phyloP scores from a whole-genome alignment of 2,113 vertebrate genomes.

The Caloenas nicobarica region DNA sequence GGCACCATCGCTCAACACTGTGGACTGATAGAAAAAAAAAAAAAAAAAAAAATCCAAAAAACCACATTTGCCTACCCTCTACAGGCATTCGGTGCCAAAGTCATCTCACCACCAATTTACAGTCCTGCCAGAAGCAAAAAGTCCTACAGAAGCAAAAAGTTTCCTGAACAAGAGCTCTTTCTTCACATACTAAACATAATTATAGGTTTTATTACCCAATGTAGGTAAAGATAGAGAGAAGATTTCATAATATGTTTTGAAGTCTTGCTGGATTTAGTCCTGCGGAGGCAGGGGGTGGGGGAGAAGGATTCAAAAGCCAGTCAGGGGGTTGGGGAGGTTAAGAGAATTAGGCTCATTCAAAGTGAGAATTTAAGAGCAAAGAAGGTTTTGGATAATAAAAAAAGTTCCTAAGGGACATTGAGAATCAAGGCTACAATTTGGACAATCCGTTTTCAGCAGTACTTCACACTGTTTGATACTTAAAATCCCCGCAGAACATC shows the following conservation, averaged over 20 bases:
- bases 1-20: not conserved
- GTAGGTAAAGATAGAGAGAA: not conserved
- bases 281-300: not conserved
- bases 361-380: not conserved
- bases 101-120: not conserved
- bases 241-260: conserved; percentile 4
- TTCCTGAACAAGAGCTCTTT: not conserved
- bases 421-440: not conserved
- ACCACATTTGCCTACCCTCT: not conserved
- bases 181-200: conserved; percentile 33
- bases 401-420: not conserved
- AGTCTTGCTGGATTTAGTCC: conserved; percentile 4
- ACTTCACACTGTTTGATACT: not conserved
- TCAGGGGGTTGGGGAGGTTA: rapidly evolving
- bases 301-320: not conserved
- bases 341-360: not conserved
- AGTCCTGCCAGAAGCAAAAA: not conserved
- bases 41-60: not conserved
- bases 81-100: not conserved
- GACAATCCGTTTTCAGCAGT: not conserved
- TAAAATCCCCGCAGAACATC: not conserved
- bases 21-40: not conserved
- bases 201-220: conserved; percentile 12
- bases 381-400: not conserved
- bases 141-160: not conserved